Conservation (phyloP, 2,113 vertebrate genomes). For the Bubalus kerabau region DNA sequence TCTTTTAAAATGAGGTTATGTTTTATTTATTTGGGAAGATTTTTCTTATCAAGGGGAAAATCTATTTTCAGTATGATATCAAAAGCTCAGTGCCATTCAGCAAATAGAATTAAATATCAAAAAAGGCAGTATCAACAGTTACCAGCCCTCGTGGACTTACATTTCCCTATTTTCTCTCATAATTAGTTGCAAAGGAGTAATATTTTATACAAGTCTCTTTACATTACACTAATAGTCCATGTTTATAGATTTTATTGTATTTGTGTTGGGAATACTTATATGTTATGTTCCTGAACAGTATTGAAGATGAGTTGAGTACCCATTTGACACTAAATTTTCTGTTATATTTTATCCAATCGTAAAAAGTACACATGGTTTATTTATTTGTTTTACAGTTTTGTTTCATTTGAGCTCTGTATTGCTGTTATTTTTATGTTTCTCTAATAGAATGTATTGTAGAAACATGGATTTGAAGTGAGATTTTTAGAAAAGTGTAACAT, state of each 20-base stretch:
- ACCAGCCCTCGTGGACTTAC: background rate
- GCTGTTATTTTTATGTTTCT: background rate
- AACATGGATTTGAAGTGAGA: background rate
- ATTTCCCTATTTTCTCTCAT: background rate
- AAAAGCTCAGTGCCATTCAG: background rate
- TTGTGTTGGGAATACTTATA: background rate
- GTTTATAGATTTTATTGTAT: background rate
- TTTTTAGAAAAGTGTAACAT: background rate
- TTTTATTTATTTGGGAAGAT: background rate
- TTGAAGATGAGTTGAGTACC: background rate
- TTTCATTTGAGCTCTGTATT: background rate
- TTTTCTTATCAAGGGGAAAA: background rate
- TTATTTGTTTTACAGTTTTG: background rate
- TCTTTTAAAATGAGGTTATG: background rate
- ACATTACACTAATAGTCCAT: background rate
- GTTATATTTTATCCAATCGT: background rate
- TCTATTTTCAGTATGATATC: background rate
- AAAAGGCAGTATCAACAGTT: background rate
- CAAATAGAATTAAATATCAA: background rate
- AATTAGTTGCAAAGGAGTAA: background rate
- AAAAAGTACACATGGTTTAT: background rate
- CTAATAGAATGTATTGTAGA: background rate
- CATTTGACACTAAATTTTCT: background rate
- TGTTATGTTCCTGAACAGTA: background rate
- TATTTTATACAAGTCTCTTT: background rate